phyloP scores from a whole-genome alignment of 1,140 invertebrate species.

The Yoshiicerus persimilis region DNA sequence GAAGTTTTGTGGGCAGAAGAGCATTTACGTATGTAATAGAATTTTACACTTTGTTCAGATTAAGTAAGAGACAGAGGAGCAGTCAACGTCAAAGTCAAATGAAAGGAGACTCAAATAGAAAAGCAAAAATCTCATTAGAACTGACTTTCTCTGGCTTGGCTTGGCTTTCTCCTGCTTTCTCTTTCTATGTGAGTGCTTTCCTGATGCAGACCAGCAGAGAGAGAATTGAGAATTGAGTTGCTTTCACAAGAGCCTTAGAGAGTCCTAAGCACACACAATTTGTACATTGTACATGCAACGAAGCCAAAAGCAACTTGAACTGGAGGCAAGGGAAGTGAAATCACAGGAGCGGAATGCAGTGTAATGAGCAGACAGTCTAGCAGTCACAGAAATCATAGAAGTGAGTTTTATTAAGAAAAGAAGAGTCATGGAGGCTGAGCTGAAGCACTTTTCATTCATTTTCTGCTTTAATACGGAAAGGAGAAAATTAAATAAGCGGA shows the following conservation, averaged over 20 bases:
- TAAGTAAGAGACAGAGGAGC: not conserved
- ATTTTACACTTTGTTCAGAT: not conserved
- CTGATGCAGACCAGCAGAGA: not conserved
- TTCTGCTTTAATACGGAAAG: too few species aligned
- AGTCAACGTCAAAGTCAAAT: not conserved
- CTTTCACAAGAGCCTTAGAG: too few species aligned
- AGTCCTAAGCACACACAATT: too few species aligned
- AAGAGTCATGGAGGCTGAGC: too few species aligned
- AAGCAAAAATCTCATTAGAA: not conserved
- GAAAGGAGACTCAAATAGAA: too few species aligned
- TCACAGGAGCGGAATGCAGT: not conserved
- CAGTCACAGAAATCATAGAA: not conserved
- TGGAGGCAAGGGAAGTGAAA: not conserved
- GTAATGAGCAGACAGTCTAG: not conserved
- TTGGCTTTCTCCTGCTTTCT: not conserved
- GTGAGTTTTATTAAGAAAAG: not conserved
- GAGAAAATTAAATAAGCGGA: too few species aligned
- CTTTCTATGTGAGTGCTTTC: not conserved
- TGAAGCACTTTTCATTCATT: too few species aligned
- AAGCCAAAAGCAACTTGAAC: not conserved
- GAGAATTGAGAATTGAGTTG: too few species aligned
- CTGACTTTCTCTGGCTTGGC: not conserved
- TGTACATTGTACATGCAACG: too few species aligned
- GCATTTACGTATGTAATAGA: not conserved
- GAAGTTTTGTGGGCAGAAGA: not conserved